Evolutionary conservation across 2,113 vertebrate genomes (phyloP), one percentile per base, ranked within the genome.

Genomic region (Haliaeetus leucogaster): DNA sequence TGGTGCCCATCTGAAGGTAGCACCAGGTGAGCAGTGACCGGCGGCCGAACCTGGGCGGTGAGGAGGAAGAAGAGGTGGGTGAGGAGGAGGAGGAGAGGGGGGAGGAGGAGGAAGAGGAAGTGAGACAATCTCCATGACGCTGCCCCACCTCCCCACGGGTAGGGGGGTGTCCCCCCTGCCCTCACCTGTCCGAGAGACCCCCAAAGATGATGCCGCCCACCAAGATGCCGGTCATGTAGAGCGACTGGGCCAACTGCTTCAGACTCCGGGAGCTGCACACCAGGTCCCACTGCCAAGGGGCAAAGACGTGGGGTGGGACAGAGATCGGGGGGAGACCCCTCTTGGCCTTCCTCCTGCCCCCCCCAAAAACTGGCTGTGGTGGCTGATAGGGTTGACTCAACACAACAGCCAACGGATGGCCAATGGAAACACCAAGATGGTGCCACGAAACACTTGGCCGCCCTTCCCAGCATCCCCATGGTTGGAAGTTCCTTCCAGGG

Each of bases 1-100:
- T 92, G 22, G 97, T n/a, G 1, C 94, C 99, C 95, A 99, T 66
- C 97, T 98, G 98, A 32, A 99, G 97, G 97, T 99, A 98, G 0
- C 98, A 99, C 98, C 98, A 99, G 73, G 97, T 97, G 38, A 99
- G 97, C 67, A 99, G 34, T 1, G 78, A 53, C 70, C 98, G 98
- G 76, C 99, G 98, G 15, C 99, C 99, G 48, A 98, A 99, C 97
- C 99, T 99, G 96, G 86, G 50, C 0, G 8, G 48, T 9, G 34
- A 21, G 40, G 52, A 30, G 61, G 36, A 53, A 23, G 45, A 70
- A 25, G 34, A 71, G 48, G 22, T 7, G 22, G 11, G 16, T 11
- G 42, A 66, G 16, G n/a, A 68, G 16, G 22, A 6, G 30, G n/a
- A 65, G 1, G n/a, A 65, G 52, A 58, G 2, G 5, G 26, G 17